phyloP scores from a whole-genome alignment of 2,113 vertebrate species.

The Dipodomys ordii region DNA sequence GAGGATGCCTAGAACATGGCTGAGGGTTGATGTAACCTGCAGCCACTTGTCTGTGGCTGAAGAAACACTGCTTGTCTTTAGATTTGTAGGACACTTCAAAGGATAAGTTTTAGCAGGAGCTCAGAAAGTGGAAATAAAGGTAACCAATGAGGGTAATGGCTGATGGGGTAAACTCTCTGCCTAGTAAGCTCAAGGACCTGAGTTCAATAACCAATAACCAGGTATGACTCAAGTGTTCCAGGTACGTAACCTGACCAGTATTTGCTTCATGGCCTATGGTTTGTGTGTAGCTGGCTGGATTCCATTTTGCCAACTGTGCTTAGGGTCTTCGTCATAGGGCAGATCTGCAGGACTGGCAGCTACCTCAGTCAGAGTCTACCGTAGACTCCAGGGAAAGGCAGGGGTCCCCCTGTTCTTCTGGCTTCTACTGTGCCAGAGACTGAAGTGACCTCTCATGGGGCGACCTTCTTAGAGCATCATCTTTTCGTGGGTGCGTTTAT shows the following conservation, averaged over 20 bases:
- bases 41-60: not conserved
- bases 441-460: too few relatives aligned
- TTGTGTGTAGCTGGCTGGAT: too few relatives aligned
- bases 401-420: rapidly evolving
- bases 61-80: not conserved
- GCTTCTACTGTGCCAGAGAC: rapidly evolving
- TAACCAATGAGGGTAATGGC: too few relatives aligned
- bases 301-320: not conserved
- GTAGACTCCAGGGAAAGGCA: not conserved
- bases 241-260: rapidly evolving
- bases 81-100: not conserved
- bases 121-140: not conserved
- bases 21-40: not conserved
- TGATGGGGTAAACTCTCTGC: too few relatives aligned
- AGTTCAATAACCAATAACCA: too few relatives aligned
- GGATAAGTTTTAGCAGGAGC: not conserved
- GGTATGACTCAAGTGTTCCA: not conserved
- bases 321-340: not conserved
- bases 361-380: not conserved
- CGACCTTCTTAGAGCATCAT: rapidly evolving
- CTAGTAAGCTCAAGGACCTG: too few relatives aligned
- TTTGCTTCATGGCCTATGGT: not conserved
- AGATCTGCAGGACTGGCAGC: not conserved
- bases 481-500: rapidly evolving
- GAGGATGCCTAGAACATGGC: rapidly evolving